phyloP scores from a whole-genome alignment of 2,888 invertebrate species.

The Lottia gigantea region DNA sequence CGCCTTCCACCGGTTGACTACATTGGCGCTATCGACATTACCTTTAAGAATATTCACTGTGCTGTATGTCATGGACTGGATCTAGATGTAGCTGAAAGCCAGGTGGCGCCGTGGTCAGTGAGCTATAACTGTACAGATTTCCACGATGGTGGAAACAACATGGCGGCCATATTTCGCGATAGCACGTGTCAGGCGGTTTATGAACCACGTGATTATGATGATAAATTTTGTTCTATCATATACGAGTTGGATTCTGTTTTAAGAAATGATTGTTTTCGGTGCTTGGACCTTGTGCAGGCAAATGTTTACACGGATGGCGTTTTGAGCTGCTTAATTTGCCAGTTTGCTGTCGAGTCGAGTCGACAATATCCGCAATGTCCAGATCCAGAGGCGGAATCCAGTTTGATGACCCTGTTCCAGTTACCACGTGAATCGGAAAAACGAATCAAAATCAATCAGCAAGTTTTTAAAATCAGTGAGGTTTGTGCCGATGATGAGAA shows the following conservation, averaged over 20 bases:
- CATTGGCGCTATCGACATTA: not conserved
- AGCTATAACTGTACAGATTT: too few relatives aligned
- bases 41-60: constrained; percentile 27
- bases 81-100: not conserved
- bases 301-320: not conserved
- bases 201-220: too few relatives aligned
- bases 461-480: not conserved
- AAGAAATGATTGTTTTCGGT: too few relatives aligned
- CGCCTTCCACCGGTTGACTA: not conserved
- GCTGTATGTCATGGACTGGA: constrained; percentile 24
- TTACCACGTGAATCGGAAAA: not conserved
- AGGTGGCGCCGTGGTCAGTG: not conserved
- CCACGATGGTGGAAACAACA: too few relatives aligned
- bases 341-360: not conserved
- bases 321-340: not conserved
- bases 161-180: too few relatives aligned
- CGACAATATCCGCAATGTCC: not conserved
- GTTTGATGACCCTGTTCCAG: not conserved
- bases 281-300: too few relatives aligned
- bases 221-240: too few relatives aligned
- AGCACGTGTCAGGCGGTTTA: too few relatives aligned
- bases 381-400: not conserved
- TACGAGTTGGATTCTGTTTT: too few relatives aligned
- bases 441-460: not conserved
- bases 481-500: not conserved